Evolutionary conservation across 1,140 invertebrate genomes (phyloP).

Genomic region (Goniozus legneri): DNA sequence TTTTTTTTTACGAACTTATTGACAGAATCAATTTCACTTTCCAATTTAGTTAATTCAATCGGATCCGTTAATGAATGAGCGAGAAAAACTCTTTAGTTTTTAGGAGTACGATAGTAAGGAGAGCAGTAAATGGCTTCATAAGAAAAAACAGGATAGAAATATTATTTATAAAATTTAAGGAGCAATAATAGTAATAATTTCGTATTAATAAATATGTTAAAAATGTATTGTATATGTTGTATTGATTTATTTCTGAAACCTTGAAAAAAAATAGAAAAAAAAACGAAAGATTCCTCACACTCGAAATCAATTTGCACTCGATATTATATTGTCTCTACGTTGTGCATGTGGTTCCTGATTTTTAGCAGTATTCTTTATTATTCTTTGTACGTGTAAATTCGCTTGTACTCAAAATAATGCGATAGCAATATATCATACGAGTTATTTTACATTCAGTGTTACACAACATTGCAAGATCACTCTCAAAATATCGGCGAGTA

Average conservation of each 20-base stretch:
- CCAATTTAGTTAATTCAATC: slow-evolving; percentile 14
- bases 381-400: slow-evolving; percentile 21
- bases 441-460: too few relatives aligned
- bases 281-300: too few relatives aligned
- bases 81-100: slow-evolving; percentile 19
- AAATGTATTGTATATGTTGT: slow-evolving; percentile 43
- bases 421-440: too few relatives aligned
- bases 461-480: too few relatives aligned
- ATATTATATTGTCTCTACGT: too few relatives aligned
- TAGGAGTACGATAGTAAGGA: slow-evolving; percentile 28
- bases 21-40: slow-evolving; percentile 2
- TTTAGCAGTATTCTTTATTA: too few relatives aligned
- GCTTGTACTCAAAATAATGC: too few relatives aligned
- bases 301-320: too few relatives aligned
- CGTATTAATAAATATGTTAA: slow-evolving; percentile 50
- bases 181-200: slow-evolving; percentile 51
- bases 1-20: slow-evolving; percentile 4
- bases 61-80: slow-evolving; percentile 8
- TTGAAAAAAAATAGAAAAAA: too few relatives aligned
- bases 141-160: slow-evolving; percentile 34
- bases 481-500: too few relatives aligned
- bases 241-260: slow-evolving; percentile 45
- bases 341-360: too few relatives aligned
- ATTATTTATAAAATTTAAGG: slow-evolving; percentile 48
- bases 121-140: slow-evolving; percentile 39